Evolutionary conservation across 1,140 invertebrate species (phyloP).

Genomic region (Eupeodes corollae): DNA sequence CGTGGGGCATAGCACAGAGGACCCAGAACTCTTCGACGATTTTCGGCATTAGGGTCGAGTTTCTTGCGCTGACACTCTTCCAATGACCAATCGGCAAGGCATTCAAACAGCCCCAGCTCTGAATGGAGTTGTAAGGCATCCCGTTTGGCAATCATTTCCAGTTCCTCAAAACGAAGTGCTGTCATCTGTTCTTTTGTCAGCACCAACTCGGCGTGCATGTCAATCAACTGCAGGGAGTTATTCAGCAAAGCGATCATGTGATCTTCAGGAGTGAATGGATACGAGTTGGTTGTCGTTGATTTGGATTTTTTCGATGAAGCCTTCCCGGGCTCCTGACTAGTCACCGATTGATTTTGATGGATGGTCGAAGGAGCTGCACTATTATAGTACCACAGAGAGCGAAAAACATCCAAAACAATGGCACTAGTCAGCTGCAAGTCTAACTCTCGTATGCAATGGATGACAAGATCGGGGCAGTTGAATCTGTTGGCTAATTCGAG

Average conservation of each 20-base stretch:
- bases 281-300: constrained; percentile 17
- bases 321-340: constrained; percentile 23
- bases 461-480: constrained; percentile 35
- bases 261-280: constrained; percentile 35
- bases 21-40: constrained; percentile 29
- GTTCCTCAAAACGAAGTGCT: constrained; percentile 31
- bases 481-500: constrained; percentile 31
- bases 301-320: constrained; percentile 10
- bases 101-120: constrained; percentile 29
- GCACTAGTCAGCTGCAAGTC: constrained; percentile 30
- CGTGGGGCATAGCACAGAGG: constrained; percentile 32
- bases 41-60: constrained; percentile 25
- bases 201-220: constrained; percentile 31
- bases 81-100: constrained; percentile 31
- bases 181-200: constrained; percentile 21
- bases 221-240: constrained; percentile 33
- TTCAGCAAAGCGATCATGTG: constrained; percentile 29
- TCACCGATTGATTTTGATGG: constrained; percentile 23
- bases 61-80: constrained; percentile 30
- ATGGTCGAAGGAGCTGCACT: constrained; percentile 25
- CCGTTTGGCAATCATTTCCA: constrained; percentile 31
- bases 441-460: constrained; percentile 33
- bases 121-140: constrained; percentile 27
- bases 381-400: constrained; percentile 33
- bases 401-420: constrained; percentile 32